Percentiles rank a stretch among this genome's conserved stretches.
Conservation (phyloP, 1,140 invertebrate species). For the Drosophila nigrodunni region DNA sequence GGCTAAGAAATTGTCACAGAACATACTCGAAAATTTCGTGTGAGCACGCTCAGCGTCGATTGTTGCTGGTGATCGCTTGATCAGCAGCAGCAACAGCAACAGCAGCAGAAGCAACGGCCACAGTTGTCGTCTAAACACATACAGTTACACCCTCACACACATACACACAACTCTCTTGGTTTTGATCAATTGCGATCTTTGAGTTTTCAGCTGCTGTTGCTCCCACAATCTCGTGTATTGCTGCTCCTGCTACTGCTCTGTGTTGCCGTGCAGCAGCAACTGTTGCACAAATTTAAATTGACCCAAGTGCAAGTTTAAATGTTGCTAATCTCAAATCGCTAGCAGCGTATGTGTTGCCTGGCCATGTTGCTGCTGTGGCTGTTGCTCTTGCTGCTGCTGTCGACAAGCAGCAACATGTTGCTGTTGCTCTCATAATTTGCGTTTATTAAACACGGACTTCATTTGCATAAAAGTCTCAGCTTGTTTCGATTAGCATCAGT, state of each 20-base stretch:
- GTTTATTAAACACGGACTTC: slow-evolving; percentile 77
- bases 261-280: slow-evolving; percentile 51
- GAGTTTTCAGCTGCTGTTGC: slow-evolving; percentile 62
- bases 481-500: slow-evolving; percentile 59
- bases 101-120: slow-evolving; percentile 32
- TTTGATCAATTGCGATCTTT: slow-evolving; percentile 79
- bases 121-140: slow-evolving; percentile 43
- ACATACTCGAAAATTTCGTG: slow-evolving; percentile 79
- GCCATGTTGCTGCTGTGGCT: slow-evolving; percentile 45
- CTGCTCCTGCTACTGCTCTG: slow-evolving; percentile 30
- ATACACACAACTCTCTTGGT: slow-evolving; percentile 14
- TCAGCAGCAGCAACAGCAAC: slow-evolving; percentile 41
- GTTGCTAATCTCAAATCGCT: slow-evolving; percentile 75
- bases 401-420: slow-evolving; percentile 41
- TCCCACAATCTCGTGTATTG: slow-evolving; percentile 74
- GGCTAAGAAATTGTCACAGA: slow-evolving; percentile 73
- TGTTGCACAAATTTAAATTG: slow-evolving; percentile 83
- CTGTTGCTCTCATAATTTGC: slow-evolving; percentile 72
- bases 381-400: slow-evolving; percentile 30
- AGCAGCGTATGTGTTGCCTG: slow-evolving; percentile 11
- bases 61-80: slow-evolving; percentile 65
- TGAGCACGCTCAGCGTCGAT: slow-evolving; percentile 81
- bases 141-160: slow-evolving; percentile 3
- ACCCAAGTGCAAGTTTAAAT: slow-evolving; percentile 82
- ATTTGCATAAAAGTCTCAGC: slow-evolving; percentile 73